Evolutionary conservation across 1,140 invertebrate species (phyloP).

Genomic region (Manduca sexta): DNA sequence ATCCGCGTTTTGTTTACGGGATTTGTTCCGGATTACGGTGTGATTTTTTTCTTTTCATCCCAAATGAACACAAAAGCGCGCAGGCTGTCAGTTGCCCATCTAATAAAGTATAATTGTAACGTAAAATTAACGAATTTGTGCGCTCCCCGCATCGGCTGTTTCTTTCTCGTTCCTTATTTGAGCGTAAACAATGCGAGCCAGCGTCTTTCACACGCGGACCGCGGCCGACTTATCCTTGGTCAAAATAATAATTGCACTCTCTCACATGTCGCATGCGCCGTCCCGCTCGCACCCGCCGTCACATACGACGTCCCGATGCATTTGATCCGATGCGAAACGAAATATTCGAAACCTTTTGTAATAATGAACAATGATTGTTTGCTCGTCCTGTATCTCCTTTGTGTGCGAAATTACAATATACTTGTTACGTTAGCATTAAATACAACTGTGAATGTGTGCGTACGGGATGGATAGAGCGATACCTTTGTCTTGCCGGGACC

Average conservation of each 20-base stretch:
- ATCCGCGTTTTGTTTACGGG: not conserved
- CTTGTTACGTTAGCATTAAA: slow-evolving; percentile 65
- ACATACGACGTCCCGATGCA: slow-evolving; percentile 51
- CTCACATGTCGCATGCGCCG: slow-evolving; percentile 31
- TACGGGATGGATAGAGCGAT: slow-evolving; percentile 62
- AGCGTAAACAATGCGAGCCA: slow-evolving; percentile 67
- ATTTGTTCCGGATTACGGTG: not conserved
- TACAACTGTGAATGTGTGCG: slow-evolving; percentile 53
- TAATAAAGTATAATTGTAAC: slow-evolving; percentile 49
- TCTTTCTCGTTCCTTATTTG: slow-evolving; percentile 66
- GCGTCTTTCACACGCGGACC: slow-evolving; percentile 67
- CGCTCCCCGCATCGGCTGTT: slow-evolving; percentile 37
- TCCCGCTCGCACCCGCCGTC: slow-evolving; percentile 50
- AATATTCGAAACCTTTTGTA: slow-evolving; percentile 71
- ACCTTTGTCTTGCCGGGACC: slow-evolving; percentile 68
- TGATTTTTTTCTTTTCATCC: not conserved
- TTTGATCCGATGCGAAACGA: slow-evolving; percentile 69
- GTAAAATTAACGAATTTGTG: slow-evolving; percentile 47
- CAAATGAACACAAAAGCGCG: slow-evolving; percentile 11
- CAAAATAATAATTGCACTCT: slow-evolving; percentile 70
- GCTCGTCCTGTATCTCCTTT: slow-evolving; percentile 67
- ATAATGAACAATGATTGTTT: slow-evolving; percentile 73
- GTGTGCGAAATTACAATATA: slow-evolving; percentile 72
- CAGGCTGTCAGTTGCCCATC: slow-evolving; percentile 20
- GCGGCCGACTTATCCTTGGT: slow-evolving; percentile 64